These are phyloP conservation scores for Orgyia antiqua DNA, from an alignment of 2,888 invertebrate species.

Conservation along the genomic window DNA sequence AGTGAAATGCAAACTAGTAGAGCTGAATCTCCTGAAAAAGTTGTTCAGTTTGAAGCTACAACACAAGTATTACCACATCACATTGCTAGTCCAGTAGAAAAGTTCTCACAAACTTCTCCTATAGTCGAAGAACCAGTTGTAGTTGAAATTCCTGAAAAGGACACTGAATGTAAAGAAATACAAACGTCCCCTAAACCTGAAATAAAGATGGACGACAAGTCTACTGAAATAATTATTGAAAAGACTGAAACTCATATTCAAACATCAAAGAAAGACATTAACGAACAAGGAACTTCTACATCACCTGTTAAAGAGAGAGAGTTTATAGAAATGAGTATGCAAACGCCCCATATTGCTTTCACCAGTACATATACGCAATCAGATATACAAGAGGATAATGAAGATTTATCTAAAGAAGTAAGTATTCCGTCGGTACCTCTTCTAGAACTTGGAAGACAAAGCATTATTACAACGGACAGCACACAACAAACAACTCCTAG, in stretches of 20 bases:
- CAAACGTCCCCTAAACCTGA: constrained; percentile 74
- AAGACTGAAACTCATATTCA: constrained; percentile 62
- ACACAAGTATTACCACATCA: constrained; percentile 73
- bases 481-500: constrained; percentile 45
- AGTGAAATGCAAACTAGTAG: constrained; percentile 65
- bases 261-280: constrained; percentile 46
- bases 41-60: constrained; percentile 67
- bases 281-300: constrained; percentile 60
- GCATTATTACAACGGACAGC: constrained; percentile 33
- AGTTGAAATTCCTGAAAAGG: constrained; percentile 44
- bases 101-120: constrained; percentile 70
- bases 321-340: constrained; percentile 51
- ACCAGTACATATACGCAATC: constrained; percentile 63
- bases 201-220: constrained; percentile 52
- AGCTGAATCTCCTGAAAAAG: constrained; percentile 49
- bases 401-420: constrained; percentile 13
- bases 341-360: constrained; percentile 57
- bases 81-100: constrained; percentile 56
- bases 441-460: constrained; percentile 20
- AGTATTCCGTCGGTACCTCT: constrained; percentile 17
- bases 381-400: constrained; percentile 34
- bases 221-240: constrained; percentile 54
- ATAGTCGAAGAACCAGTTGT: constrained; percentile 36
- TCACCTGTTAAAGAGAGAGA: constrained; percentile 49
- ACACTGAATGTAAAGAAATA: constrained; percentile 67